phyloP scores from a whole-genome alignment of 1,140 invertebrate species.

The Uloborus diversus region DNA sequence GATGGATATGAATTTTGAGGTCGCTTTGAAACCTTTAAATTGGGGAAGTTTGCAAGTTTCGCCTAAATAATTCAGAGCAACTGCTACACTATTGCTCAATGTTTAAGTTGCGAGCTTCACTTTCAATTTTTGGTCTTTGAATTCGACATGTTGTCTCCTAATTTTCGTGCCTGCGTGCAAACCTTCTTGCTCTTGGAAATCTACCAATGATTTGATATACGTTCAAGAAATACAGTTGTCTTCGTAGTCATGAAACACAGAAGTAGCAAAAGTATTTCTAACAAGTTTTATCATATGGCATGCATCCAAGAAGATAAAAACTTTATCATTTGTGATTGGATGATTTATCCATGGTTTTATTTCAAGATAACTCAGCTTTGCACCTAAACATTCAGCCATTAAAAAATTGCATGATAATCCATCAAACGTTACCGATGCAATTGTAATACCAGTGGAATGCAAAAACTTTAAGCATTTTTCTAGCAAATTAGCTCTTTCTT shows the following conservation, averaged over 20 bases:
- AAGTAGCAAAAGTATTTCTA: slow-evolving; percentile 59
- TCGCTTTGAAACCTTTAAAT: slow-evolving; percentile 3
- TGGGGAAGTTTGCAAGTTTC: background rate
- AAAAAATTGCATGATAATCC: background rate
- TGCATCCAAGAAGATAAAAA: slow-evolving; percentile 57
- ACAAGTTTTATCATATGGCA: slow-evolving; percentile 60
- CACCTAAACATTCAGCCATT: background rate
- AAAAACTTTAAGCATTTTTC: slow-evolving; percentile 11
- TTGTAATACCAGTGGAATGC: background rate
- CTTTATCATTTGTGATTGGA: background rate
- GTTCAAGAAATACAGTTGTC: background rate
- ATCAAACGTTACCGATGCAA: slow-evolving; percentile 9
- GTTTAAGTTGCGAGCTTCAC: slow-evolving; percentile 7
- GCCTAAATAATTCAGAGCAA: slow-evolving; percentile 2
- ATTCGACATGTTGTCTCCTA: background rate
- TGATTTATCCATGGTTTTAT: background rate
- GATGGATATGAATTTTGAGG: background rate
- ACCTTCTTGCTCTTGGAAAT: slow-evolving; percentile 11
- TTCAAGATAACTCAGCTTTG: background rate
- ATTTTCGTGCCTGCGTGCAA: slow-evolving; percentile 15
- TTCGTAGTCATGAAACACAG: slow-evolving; percentile 45
- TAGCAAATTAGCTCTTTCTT: slow-evolving; percentile 59
- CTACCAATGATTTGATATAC: background rate
- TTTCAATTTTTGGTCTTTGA: slow-evolving; percentile 1
- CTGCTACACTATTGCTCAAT: background rate